Conservation (phyloP, 2,113 vertebrate species). For the Talpa occidentalis region DNA sequence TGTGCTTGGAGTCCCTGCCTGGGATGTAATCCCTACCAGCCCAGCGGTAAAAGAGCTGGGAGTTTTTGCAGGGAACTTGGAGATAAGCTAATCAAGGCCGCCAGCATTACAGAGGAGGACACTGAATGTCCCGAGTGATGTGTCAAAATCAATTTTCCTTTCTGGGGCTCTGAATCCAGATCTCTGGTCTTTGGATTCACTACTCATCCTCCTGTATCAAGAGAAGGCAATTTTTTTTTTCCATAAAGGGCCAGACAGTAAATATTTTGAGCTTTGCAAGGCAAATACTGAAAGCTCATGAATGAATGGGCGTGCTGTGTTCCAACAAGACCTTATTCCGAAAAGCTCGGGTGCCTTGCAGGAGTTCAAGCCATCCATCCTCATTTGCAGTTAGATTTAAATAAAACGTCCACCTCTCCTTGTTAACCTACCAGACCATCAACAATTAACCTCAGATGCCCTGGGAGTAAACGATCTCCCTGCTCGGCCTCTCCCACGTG, state of each 20-base stretch:
- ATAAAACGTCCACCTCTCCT: not conserved
- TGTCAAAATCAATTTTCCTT: not conserved
- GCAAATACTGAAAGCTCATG: not conserved
- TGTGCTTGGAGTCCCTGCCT: not conserved
- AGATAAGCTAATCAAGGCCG: not conserved
- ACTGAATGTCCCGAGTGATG: not conserved
- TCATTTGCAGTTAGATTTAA: not conserved
- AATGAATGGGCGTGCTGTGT: accelerated
- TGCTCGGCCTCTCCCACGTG: not conserved
- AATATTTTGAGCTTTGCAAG: not conserved
- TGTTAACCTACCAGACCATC: not conserved
- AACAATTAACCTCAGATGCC: not conserved
- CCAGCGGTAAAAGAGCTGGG: not conserved
- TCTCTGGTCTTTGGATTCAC: not conserved
- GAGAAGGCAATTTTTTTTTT: not conserved
- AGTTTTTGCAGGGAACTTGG: not conserved
- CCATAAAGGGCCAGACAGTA: not conserved
- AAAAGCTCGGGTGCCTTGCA: accelerated
- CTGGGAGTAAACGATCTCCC: not conserved
- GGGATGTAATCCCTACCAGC: not conserved
- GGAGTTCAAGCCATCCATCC: not conserved
- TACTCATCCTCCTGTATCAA: not conserved
- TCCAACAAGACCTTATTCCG: not conserved
- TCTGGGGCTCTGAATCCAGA: not conserved
- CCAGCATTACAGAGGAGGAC: not conserved